Percentiles rank a stretch among this genome's conserved stretches.
Evolutionary conservation across 2,113 vertebrate species (phyloP).

Genomic region (Choloepus hoffmanni): DNA sequence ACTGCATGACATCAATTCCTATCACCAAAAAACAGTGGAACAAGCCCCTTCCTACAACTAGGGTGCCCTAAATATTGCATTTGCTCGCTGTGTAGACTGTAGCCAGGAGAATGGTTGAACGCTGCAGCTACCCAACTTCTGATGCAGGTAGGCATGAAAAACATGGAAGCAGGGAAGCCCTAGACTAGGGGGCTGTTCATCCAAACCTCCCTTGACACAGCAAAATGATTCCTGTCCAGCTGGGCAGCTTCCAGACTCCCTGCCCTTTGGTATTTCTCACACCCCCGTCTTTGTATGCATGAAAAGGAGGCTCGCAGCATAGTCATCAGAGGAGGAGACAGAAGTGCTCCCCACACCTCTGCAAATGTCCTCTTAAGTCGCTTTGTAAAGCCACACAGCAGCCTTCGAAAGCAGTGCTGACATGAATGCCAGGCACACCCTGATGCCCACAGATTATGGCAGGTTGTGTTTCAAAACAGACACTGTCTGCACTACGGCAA

Average conservation of each 20-base stretch:
- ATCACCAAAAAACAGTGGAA: background rate
- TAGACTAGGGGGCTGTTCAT: background rate
- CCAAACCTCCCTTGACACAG: background rate
- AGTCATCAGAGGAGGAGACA: background rate
- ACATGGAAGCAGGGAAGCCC: background rate
- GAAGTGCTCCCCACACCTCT: background rate
- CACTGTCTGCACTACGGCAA: background rate
- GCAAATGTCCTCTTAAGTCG: background rate
- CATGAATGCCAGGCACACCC: background rate
- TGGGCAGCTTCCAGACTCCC: background rate
- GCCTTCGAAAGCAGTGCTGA: slow-evolving; percentile 15
- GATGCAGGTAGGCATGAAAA: background rate
- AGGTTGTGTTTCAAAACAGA: background rate
- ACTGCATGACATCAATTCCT: background rate
- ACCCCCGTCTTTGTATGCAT: background rate
- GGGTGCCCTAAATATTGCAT: background rate
- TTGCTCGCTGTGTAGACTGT: background rate
- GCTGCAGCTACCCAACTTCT: background rate
- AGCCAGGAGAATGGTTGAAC: background rate
- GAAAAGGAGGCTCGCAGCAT: background rate
- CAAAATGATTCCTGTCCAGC: background rate
- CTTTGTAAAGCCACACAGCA: background rate
- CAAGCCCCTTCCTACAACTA: background rate
- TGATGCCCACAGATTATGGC: background rate
- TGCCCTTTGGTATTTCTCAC: background rate